Evolutionary conservation across 2,888 invertebrate species (phyloP), one percentile per base, ranked within the genome.

Genomic region (Cactoblastis cactorum): DNA sequence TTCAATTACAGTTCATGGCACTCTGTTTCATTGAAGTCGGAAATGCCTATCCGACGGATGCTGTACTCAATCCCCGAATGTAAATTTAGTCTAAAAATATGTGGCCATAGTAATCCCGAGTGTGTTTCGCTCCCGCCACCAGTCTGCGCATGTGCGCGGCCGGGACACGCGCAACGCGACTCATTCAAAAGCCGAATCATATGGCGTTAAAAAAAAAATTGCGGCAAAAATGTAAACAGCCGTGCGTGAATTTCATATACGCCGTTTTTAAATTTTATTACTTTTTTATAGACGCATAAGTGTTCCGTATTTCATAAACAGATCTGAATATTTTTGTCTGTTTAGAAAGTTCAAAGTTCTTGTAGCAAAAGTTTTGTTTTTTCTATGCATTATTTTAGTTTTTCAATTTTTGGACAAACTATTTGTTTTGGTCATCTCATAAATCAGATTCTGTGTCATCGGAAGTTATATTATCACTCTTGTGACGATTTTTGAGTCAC

Each of bases 61-160:
- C 22, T 41, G 46, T 28, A 38, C 49, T 45, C 48, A 34, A 53
- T 51, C 39, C 39, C 39, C 49, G 33, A 41, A 39, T 35, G 45
- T 49, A 47, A 51, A 45, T 41, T 41, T 43, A 49, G 62, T 80
- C 81, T 83, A 83, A 77, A 80, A 82, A 82, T 84, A 83, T 70
- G 62, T 69, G 73, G 60, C 71, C 76, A 77, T 79, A 79, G 75
- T 67, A 63, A 66, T 63, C 69, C 52, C 57, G 53, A 37, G 24
- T 56, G 41, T 22, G 56, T 39, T 51, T 56, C 39, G 51, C 54
- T 57, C 62, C 61, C 63, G 53, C 55, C 64, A 72, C 75, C 83
- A 86, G 85, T 85, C 59, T 54, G 63, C 18, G 14, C 18, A 58
- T 64, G 63, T 68, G 77, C 77, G 75, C 28, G 28, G 1, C 69